These are phyloP conservation scores for Grammomys dolichurus DNA, from an alignment of 2,113 vertebrate species.

Conservation along the genomic window DNA sequence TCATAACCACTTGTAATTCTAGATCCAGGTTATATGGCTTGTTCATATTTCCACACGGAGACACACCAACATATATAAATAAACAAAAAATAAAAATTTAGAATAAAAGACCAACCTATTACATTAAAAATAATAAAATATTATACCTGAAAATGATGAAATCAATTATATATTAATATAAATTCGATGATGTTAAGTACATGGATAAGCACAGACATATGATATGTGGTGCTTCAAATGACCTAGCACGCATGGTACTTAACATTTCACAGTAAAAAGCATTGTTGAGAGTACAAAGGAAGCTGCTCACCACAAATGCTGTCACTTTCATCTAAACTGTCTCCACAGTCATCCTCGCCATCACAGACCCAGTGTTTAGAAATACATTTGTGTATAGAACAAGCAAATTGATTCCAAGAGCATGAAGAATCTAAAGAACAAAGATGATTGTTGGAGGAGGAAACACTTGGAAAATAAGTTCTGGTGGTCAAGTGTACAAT, in stretches of 20 bases:
- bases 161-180: not conserved
- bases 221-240: not conserved
- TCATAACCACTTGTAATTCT: not conserved
- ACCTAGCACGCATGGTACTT: not conserved
- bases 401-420: slow-evolving; percentile 98
- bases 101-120: not conserved
- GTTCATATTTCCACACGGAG: not conserved
- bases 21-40: not conserved
- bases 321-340: slow-evolving; percentile 95
- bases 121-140: not conserved
- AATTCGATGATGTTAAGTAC: not conserved
- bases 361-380: slow-evolving; percentile 98
- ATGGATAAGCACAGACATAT: not conserved
- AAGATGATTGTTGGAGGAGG: not conserved
- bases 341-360: slow-evolving; percentile 96
- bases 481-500: not conserved
- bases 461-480: not conserved
- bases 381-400: slow-evolving; percentile 97
- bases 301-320: slow-evolving; percentile 92
- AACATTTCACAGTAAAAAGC: not conserved
- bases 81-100: not conserved
- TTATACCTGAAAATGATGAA: not conserved
- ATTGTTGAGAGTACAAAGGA: not conserved
- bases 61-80: not conserved
- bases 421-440: slow-evolving; percentile 94